Base-by-base conservation (phyloP, 1,140 invertebrate genomes). In the Neelides sp. region DNA sequence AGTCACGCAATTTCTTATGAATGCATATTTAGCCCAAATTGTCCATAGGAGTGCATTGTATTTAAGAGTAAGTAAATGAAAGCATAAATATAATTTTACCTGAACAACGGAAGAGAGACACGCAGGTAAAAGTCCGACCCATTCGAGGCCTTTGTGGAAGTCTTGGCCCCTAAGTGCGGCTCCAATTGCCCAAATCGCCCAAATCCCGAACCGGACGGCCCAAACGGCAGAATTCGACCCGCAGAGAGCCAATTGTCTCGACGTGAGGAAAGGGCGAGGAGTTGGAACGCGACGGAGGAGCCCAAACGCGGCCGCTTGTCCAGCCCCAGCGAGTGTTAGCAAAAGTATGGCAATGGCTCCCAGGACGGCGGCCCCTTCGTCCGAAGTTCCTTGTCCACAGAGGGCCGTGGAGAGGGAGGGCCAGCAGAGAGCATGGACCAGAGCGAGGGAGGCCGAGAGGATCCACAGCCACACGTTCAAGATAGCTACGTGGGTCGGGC, bases 191-290 rank as follows among this genome's bases (percentile, higher is more conserved):
- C 55, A 55, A 17, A 55, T 55, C 48, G 41, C 48, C 59, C 59
- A 61, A n/a, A 61, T 55, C 10, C 55, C 34, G 27, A 61, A 52
- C 8, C 59, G 39, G 34, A 47, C 41, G 3, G 53, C 28, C 49
- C 55, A 61, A 26, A 55, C 55, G 52, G 52, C 57, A 27, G 47
- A 37, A 36, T 61, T 61, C 8, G 59, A 51, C 13, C 52, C 41
- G 27, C 57, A 52, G 20, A 61, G 55, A 26, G 59, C 59, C 42
- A 61, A 57, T 37, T 61, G 52, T 30, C 59, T 39, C 3, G 59
- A 61, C 22, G 55, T 61, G 24, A 57, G 15, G 28, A 50, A 61
- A 2, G 55, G 59, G 32, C 50, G 50, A 7, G 59, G 59, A n/a
- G n/a, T n/a, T n/a, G n/a, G n/a, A 57, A 44, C 3, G 51, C 53